phyloP scores from a whole-genome alignment of 2,113 vertebrate genomes.

The Pseudolaguvia tuberculata region DNA sequence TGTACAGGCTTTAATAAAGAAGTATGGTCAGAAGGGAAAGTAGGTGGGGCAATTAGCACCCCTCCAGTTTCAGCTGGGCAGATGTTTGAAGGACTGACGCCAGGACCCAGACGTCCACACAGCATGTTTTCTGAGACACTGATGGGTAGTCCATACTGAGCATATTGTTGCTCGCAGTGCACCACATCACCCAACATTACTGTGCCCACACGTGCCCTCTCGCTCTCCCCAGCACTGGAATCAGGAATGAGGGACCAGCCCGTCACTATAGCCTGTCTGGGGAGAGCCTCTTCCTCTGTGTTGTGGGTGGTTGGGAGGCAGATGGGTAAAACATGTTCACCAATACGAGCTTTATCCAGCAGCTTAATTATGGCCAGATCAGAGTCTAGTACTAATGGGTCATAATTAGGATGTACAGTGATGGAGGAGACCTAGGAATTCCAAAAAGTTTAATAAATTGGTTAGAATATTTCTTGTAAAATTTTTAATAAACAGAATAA shows the following conservation, averaged over 20 bases:
- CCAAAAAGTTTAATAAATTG: neutral
- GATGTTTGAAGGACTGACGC: slow-evolving; percentile 75
- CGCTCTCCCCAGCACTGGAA: slow-evolving; percentile 65
- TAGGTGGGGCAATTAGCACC: slow-evolving; percentile 73
- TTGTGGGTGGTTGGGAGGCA: slow-evolving; percentile 75
- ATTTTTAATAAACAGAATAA: neutral
- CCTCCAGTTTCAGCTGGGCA: slow-evolving; percentile 95
- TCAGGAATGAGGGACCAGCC: slow-evolving; percentile 85
- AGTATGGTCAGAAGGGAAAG: slow-evolving; percentile 28
- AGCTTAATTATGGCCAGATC: slow-evolving; percentile 89
- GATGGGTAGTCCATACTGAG: slow-evolving; percentile 79
- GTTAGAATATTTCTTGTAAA: neutral
- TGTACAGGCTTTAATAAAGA: slow-evolving; percentile 38
- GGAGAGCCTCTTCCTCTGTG: slow-evolving; percentile 53
- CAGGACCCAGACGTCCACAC: slow-evolving; percentile 76
- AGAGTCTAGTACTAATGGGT: slow-evolving; percentile 87
- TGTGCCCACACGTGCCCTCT: slow-evolving; percentile 76
- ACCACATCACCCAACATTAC: slow-evolving; percentile 81
- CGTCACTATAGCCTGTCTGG: slow-evolving; percentile 75
- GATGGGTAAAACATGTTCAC: slow-evolving; percentile 83
- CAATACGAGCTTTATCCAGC: slow-evolving; percentile 88
- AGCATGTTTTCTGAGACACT: slow-evolving; percentile 96
- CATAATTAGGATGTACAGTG: slow-evolving; percentile 85
- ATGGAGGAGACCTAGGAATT: slow-evolving; percentile 79
- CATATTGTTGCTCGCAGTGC: slow-evolving; percentile 89